Conservation (phyloP, 2,888 invertebrate species). For the Pachycephus smyrnensis region DNA sequence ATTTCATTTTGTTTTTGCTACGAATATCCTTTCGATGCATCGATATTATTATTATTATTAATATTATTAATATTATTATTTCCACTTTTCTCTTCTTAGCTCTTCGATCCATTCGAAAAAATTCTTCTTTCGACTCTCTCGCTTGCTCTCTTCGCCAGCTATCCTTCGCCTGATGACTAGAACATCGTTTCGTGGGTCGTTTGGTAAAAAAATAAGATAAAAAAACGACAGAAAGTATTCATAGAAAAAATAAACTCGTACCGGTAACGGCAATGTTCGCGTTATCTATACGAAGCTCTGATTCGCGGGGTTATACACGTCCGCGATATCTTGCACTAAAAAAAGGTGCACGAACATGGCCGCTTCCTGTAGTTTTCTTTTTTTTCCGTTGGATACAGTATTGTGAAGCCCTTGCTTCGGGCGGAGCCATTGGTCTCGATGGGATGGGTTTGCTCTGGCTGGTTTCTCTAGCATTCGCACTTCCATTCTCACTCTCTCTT, state of each 20-base stretch:
- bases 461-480: background rate
- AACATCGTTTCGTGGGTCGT: conserved; percentile 59
- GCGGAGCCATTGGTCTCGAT: conserved; percentile 56
- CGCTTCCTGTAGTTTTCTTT: background rate
- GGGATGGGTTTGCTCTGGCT: conserved; percentile 35
- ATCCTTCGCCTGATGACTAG: conserved; percentile 55
- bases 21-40: background rate
- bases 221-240: conserved; percentile 47
- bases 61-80: conserved; percentile 12
- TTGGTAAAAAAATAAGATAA: conserved; percentile 63
- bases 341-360: background rate
- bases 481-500: background rate
- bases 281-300: background rate
- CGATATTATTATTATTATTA: background rate
- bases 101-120: background rate
- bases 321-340: background rate
- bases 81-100: conserved; percentile 22
- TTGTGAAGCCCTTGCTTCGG: conserved; percentile 35
- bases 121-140: conserved; percentile 21
- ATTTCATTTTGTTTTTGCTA: conserved; percentile 34
- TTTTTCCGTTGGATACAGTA: conserved; percentile 17
- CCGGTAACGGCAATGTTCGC: background rate
- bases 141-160: conserved; percentile 21
- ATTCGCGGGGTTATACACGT: background rate
- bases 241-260: conserved; percentile 56